Conservation (phyloP, 2,888 invertebrate species). For the Fragum fragum region DNA sequence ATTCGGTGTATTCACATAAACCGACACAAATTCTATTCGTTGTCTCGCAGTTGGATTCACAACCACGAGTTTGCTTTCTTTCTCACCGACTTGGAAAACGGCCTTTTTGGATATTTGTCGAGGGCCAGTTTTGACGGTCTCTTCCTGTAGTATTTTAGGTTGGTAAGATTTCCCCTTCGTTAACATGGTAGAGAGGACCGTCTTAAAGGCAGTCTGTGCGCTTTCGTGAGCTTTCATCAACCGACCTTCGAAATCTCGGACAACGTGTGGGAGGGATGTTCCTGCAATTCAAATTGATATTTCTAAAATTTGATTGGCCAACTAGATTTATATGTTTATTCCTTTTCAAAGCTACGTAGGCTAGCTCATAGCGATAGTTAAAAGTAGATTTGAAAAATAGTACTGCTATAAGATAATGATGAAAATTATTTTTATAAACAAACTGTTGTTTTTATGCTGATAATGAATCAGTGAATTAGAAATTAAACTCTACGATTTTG, state of each 20-base stretch:
- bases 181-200: constrained; percentile 39
- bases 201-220: constrained; percentile 51
- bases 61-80: constrained; percentile 88
- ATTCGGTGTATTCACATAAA: constrained; percentile 91
- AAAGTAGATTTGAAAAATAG: too few relatives aligned
- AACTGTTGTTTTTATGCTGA: too few relatives aligned
- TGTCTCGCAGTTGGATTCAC: constrained; percentile 94
- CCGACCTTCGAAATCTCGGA: constrained; percentile 92
- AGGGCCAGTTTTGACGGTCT: constrained; percentile 36
- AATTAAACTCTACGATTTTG: too few relatives aligned
- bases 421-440: too few relatives aligned
- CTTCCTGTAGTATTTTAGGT: constrained; percentile 39
- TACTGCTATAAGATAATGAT: too few relatives aligned
- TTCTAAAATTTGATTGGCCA: too few relatives aligned
- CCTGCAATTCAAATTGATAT: too few relatives aligned
- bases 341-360: too few relatives aligned
- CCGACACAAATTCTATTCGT: constrained; percentile 92
- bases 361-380: too few relatives aligned
- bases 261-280: constrained; percentile 96
- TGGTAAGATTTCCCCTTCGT: constrained; percentile 36
- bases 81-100: constrained; percentile 50
- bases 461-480: too few relatives aligned
- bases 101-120: constrained; percentile 63
- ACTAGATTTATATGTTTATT: too few relatives aligned
- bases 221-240: constrained; percentile 58